Conservation (phyloP, 2,888 invertebrate genomes). For the Stomorhina lunata region DNA sequence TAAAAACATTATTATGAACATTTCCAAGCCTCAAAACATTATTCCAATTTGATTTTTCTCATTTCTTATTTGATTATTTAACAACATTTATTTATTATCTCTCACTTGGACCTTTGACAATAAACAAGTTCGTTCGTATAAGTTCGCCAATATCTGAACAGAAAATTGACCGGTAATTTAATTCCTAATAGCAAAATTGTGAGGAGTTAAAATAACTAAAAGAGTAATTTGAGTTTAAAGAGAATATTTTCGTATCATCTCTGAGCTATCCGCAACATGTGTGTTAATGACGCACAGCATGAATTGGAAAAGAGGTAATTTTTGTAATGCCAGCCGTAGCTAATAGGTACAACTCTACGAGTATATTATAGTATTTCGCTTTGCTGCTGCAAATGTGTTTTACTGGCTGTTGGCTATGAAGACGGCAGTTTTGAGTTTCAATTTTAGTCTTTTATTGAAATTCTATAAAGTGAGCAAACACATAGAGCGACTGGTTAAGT, state of each 20-base stretch:
- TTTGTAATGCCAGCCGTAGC: background rate
- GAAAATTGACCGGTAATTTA: background rate
- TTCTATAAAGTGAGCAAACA: constrained; percentile 66
- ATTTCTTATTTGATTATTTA: background rate
- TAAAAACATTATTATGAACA: too few relatives aligned
- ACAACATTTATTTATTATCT: constrained; percentile 7
- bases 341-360: constrained; percentile 16
- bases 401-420: background rate
- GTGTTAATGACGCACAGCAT: constrained; percentile 28
- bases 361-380: constrained; percentile 7
- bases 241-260: background rate
- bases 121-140: background rate
- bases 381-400: constrained; percentile 34
- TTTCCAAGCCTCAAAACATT: too few relatives aligned
- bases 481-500: constrained; percentile 57
- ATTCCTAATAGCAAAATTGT: background rate
- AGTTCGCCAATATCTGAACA: background rate
- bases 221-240: background rate
- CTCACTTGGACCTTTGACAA: constrained; percentile 5
- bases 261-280: background rate
- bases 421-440: constrained; percentile 39
- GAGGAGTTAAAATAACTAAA: background rate
- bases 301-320: background rate
- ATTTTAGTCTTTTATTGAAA: constrained; percentile 61
- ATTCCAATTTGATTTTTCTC: background rate